Percentiles rank a stretch among this genome's conserved stretches.
Evolutionary conservation across 1,140 invertebrate species (phyloP).

Genomic region (Zaprionus taronus): DNA sequence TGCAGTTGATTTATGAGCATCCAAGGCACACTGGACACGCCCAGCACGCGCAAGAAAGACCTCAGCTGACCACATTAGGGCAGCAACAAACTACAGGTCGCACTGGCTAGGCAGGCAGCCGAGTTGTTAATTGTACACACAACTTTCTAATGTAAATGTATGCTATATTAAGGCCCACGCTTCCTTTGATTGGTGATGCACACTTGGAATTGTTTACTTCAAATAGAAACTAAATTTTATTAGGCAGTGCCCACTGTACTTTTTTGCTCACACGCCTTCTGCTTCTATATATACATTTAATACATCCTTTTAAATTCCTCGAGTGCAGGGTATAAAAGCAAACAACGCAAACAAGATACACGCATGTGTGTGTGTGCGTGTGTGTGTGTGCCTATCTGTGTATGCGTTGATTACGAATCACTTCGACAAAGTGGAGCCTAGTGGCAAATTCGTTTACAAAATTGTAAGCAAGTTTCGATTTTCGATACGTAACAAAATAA

Average conservation of each 20-base stretch:
- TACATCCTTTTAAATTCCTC: conserved; percentile 13
- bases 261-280: neutral
- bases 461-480: neutral
- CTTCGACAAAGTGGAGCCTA: conserved; percentile 17
- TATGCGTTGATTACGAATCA: conserved; percentile 8
- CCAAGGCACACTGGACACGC: conserved; percentile 1
- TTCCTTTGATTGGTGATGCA: too few species aligned
- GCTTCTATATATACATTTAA: neutral
- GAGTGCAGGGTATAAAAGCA: conserved; percentile 35
- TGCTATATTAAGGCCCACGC: too few species aligned
- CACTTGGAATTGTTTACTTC: neutral
- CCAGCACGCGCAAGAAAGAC: neutral
- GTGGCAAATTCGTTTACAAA: neutral
- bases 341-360: conserved; percentile 17
- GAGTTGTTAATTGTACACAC: neutral
- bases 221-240: neutral
- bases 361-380: conserved; percentile 2
- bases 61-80: conserved; percentile 45
- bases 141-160: neutral
- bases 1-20: conserved; percentile 65
- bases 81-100: conserved; percentile 7
- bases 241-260: neutral
- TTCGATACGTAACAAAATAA: neutral
- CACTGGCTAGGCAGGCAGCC: neutral
- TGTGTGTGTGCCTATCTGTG: conserved; percentile 8